Conservation (phyloP, 2,888 invertebrate genomes). For the Mamestra brassicae region DNA sequence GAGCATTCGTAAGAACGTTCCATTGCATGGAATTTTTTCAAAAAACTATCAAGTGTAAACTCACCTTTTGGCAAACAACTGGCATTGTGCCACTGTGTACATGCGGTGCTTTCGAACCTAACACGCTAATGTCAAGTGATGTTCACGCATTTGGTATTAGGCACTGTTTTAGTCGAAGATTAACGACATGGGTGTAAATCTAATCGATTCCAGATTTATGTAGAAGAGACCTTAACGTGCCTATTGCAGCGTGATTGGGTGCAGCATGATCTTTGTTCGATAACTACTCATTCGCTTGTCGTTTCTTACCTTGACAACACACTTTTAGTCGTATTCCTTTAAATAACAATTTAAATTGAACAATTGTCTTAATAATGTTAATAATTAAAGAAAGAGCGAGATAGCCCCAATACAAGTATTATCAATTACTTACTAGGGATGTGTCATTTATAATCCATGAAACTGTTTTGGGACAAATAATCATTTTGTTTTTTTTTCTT, state of each 20-base stretch:
- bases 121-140: slow-evolving; percentile 41
- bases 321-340: not conserved
- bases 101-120: slow-evolving; percentile 20
- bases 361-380: no score
- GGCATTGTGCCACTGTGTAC: slow-evolving; percentile 41
- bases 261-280: not conserved
- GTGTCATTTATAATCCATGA: no score
- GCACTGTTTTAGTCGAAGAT: not conserved
- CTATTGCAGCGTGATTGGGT: not conserved
- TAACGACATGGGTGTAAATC: not conserved
- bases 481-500: no score
- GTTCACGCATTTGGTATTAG: slow-evolving; percentile 23
- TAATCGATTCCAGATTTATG: not conserved
- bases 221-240: not conserved
- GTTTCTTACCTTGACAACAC: not conserved
- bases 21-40: not conserved
- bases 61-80: not conserved
- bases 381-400: no score
- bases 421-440: no score
- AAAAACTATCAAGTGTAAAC: not conserved
- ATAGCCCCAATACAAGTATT: no score
- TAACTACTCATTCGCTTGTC: not conserved
- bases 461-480: no score
- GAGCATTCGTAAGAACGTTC: not conserved
- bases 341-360: no score